These are phyloP conservation scores for Hylaeus anthracinus DNA, from an alignment of 1,140 invertebrate genomes.

Conservation along the genomic window DNA sequence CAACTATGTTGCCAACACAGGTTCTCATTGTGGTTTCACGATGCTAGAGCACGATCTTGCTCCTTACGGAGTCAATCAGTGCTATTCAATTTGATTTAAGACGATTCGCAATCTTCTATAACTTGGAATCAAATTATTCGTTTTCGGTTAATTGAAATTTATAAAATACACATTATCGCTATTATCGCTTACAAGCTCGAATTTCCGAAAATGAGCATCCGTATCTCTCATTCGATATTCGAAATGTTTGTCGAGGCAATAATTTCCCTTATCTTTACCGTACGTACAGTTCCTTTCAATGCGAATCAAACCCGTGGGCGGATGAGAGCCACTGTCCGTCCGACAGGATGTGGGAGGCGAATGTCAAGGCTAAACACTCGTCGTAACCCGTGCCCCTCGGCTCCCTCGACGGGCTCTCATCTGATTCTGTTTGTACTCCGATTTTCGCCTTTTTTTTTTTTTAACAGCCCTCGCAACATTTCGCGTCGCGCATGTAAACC, in stretches of 20 bases:
- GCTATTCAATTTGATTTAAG: too few species aligned
- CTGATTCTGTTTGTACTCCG: conserved; percentile 66
- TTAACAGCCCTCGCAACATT: conserved; percentile 13
- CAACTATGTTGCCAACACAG: neutral
- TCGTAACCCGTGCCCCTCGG: conserved; percentile 45
- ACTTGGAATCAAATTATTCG: too few species aligned
- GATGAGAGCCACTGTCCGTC: conserved; percentile 61
- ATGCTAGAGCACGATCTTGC: neutral
- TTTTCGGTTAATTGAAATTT: too few species aligned
- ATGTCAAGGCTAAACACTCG: conserved; percentile 70
- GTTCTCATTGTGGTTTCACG: neutral
- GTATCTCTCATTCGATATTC: too few species aligned
- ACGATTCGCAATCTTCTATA: too few species aligned
- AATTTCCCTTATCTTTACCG: too few species aligned
- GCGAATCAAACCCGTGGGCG: neutral
- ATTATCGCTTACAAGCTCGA: too few species aligned
- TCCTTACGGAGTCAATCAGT: too few species aligned
- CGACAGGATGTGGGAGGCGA: conserved; percentile 71
- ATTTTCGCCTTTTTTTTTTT: conserved; percentile 68
- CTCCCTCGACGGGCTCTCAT: conserved; percentile 14
- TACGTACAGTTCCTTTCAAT: neutral
- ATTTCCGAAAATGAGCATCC: too few species aligned
- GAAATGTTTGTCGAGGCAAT: neutral
- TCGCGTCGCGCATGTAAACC: neutral
- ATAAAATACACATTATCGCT: too few species aligned